Evolutionary conservation across 2,113 vertebrate genomes (phyloP), one percentile per base, ranked within the genome.

Genomic region (Hippocampus abdominalis): DNA sequence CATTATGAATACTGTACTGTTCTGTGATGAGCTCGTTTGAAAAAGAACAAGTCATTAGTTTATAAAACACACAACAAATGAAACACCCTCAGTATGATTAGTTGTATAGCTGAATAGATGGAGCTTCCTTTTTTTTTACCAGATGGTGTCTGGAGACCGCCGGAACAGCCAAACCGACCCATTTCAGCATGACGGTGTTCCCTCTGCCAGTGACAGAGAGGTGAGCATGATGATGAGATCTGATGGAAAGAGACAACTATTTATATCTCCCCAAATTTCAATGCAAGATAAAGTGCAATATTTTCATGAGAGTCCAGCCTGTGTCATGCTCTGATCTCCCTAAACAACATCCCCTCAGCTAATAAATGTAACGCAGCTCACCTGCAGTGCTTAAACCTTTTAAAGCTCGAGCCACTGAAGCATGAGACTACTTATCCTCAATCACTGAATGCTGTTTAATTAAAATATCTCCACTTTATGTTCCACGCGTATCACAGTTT

Each of bases 141-240:
- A 93, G 92, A 61, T 68, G 66, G 87, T 76, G 66, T 60, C 82
- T 74, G 84, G 81, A 79, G 91, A 91, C 11, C 89, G 86, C 61
- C 90, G 81, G 16, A 71, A 66, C 72, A 83, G 82, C 72, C 86
- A 88, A 48, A 80, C 94, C 0, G 85, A 89, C 56, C 80, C 91
- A 27, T 89, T 91, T 62, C 90, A 89, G 27, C 88, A 88, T 29
- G 94, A 96, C 77, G 94, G 79, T 64, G 81, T 83, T 21, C 83
- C 78, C 68, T 82, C 88, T 71, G 91, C 93, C 62, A 89, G 80
- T 60, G 93, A 95, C 75, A 91, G 93, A 94, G 95, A 98, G 95
- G 96, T 98, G 79, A 90, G 93, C 64, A 13, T 16, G n/a, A 63
- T 64, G 66, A 76, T 49, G 59, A 4, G 12, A 21, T 74, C 7